Base-by-base conservation (phyloP, 2,888 invertebrate species). In the Leptopilina myrica region DNA sequence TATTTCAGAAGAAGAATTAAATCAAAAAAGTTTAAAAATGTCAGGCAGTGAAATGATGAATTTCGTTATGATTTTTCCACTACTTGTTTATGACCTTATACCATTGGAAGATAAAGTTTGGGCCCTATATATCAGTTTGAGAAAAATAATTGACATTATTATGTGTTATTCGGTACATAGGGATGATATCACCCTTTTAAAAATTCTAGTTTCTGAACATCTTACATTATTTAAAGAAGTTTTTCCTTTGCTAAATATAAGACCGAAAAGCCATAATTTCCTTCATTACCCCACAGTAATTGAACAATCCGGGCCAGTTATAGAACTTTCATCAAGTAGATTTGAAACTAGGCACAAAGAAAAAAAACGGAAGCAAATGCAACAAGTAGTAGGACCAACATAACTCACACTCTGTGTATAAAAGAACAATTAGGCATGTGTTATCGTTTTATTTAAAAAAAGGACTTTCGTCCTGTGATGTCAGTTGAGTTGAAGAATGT, bases 401-500 rank as follows among this genome's bases (percentile, higher is more conserved):
- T 77, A 59, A 64, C 77, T 14, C 26, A 49, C 9, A 79, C 75
- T 7, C 73, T 79, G 1, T 75, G 67, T 4, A 9, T 77, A 2
- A 79, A 77, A 56, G 43, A 79, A 8, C 73, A 79, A 89, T 90
- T 77, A 14, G 5, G 15, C 40, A 49, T 67, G 9, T 77, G 59
- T 73, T 77, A 69, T 73, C 69, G 77, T 33, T 79, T 79, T 8
- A 53, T 79, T 12, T 43, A 15, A 77, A 69, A 0, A 79, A 69
- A 26, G 77, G 69, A 2, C 33, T 77, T n/a, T 40, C 20, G 1
- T 15, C 64, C 12, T 62, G 64, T 9, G 64, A 76, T 76, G 46
- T 49, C 5, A 67, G 46, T 46, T 46, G 46, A 15, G 46, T 9
- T 15, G 66, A 67, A 67, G 46, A 67, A 46, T 67, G 46, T 62